phyloP scores from a whole-genome alignment of 2,797 vertebrate genomes.

The Lepilemur septentrionalis region DNA sequence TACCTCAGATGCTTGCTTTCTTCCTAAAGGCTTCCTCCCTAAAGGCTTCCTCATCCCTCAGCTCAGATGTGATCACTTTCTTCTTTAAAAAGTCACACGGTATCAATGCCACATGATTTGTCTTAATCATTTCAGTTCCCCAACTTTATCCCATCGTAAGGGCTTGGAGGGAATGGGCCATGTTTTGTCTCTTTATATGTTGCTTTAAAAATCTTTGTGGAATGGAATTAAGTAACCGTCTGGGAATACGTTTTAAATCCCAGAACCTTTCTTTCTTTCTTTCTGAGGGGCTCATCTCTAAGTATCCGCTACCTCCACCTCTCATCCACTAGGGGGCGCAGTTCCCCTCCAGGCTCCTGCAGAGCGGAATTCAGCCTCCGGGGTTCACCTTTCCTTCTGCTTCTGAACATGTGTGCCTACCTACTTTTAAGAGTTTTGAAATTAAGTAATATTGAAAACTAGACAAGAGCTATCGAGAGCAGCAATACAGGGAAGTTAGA shows the following conservation, averaged over 20 bases:
- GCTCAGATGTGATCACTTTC: background rate
- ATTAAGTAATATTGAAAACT: background rate
- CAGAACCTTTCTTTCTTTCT: background rate
- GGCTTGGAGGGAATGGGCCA: background rate
- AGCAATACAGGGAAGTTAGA: background rate
- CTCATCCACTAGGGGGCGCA: accelerated
- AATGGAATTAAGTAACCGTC: background rate
- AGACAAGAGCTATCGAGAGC: background rate
- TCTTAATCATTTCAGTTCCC: background rate
- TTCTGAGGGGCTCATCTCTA: background rate
- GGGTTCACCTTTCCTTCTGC: background rate
- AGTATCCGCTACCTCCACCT: background rate
- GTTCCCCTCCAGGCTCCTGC: background rate
- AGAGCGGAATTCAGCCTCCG: background rate
- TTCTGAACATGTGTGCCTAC: background rate
- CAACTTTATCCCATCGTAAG: background rate
- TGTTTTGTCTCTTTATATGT: background rate
- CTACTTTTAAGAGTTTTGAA: background rate
- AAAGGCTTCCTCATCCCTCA: background rate
- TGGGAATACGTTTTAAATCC: background rate
- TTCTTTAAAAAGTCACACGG: background rate
- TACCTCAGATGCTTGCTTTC: background rate
- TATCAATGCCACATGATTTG: background rate
- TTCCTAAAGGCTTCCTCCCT: background rate
- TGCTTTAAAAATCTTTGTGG: background rate